Percentiles rank a stretch among this genome's conserved stretches.
Conservation (phyloP, 2,888 invertebrate species). For the Drosophila meridionalis region DNA sequence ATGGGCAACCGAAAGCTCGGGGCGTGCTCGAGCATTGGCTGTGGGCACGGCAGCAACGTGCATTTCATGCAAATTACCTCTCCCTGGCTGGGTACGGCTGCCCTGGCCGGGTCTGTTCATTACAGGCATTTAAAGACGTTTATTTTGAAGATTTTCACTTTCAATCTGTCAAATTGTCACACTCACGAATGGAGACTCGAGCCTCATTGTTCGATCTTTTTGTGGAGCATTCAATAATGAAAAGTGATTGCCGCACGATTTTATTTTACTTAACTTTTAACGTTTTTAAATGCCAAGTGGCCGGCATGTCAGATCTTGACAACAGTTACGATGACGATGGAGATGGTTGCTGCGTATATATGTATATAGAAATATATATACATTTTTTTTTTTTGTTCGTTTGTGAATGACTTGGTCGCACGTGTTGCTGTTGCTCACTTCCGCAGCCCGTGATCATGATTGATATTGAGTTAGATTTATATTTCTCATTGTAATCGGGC, state of each 20-base stretch:
- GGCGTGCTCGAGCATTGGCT: conserved; percentile 39
- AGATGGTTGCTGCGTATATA: conserved; percentile 22
- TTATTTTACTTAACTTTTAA: conserved; percentile 42
- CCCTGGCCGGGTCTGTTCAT: conserved; percentile 30
- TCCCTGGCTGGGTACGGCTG: conserved; percentile 12
- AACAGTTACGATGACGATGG: conserved; percentile 38
- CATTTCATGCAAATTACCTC: conserved; percentile 74
- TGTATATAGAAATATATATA: conserved; percentile 3
- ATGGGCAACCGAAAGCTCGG: conserved; percentile 30
- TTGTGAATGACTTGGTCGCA: conserved; percentile 48
- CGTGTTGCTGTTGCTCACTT: conserved; percentile 70
- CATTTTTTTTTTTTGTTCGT: conserved; percentile 13
- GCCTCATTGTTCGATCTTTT: conserved; percentile 48
- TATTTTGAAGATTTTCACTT: conserved; percentile 69
- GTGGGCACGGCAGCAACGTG: conserved; percentile 58
- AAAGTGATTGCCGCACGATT: conserved; percentile 67
- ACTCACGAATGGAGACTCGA: conserved; percentile 52
- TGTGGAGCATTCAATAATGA: conserved; percentile 61
- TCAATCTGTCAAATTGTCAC: conserved; percentile 77
- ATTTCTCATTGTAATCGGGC: conserved; percentile 35
- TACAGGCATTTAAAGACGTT: conserved; percentile 65
- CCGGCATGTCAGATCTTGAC: conserved; percentile 42
- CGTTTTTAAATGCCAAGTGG: conserved; percentile 47
- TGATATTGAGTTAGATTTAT: conserved; percentile 38
- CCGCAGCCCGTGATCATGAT: conserved; percentile 52